A percentile compares a stretch with the other conserved stretches of the same genome.
These are phyloP conservation scores for Panulirus ornatus DNA, from an alignment of 1,140 invertebrate genomes.

Conservation along the genomic window DNA sequence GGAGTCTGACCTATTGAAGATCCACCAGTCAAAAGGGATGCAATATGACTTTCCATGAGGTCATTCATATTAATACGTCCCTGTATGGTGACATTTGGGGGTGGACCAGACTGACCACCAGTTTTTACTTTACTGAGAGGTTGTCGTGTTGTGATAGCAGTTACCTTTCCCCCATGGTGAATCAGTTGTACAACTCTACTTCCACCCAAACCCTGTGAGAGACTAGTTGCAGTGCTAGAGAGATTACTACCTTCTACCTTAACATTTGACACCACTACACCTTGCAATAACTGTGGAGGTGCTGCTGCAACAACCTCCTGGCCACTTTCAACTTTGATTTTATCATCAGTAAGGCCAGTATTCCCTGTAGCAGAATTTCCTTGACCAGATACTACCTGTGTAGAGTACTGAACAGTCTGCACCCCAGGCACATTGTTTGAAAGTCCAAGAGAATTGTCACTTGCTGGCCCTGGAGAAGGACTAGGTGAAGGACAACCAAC, in stretches of 20 bases:
- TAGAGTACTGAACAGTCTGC: constrained; percentile 50
- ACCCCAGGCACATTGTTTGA: constrained; percentile 30
- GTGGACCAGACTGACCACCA: constrained; percentile 63
- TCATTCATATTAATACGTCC: constrained; percentile 74
- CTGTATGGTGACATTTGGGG: constrained; percentile 75
- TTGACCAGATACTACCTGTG: constrained; percentile 40
- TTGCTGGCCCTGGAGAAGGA: constrained; percentile 71
- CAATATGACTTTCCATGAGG: constrained; percentile 74
- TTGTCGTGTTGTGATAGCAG: constrained; percentile 73
- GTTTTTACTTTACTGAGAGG: constrained; percentile 70
- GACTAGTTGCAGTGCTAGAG: constrained; percentile 47
- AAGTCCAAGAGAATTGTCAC: constrained; percentile 64
- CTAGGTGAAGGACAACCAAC: constrained; percentile 79
- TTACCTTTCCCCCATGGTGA: constrained; percentile 72
- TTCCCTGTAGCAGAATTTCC: constrained; percentile 30
- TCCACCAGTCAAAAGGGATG: constrained; percentile 69
- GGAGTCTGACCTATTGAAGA: constrained; percentile 50
- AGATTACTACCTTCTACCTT: constrained; percentile 71
- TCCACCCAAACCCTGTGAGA: constrained; percentile 66
- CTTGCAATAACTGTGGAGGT: constrained; percentile 63
- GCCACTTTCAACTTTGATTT: constrained; percentile 57
- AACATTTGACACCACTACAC: constrained; percentile 74
- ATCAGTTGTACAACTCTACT: constrained; percentile 74
- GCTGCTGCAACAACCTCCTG: constrained; percentile 56
- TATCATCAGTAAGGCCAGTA: constrained; percentile 49